A percentile compares a stretch with the other conserved stretches of the same genome.
Evolutionary conservation across 2,113 vertebrate species (phyloP).

Genomic region (Cephalopterus ornatus): DNA sequence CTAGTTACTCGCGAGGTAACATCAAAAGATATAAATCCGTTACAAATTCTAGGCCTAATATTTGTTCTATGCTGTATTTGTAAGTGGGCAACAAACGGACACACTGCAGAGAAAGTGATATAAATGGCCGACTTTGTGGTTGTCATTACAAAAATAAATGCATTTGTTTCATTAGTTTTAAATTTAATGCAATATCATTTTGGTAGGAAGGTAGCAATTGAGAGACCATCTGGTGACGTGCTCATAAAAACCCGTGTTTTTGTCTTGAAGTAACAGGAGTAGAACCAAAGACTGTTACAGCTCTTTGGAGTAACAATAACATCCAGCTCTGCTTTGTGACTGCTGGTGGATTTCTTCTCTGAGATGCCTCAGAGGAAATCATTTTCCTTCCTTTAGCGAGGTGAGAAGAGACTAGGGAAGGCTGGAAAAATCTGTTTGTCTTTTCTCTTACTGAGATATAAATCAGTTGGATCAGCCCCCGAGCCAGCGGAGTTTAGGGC

Average conservation of each 20-base stretch:
- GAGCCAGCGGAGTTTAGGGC: background rate
- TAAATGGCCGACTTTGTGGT: background rate
- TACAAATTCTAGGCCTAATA: background rate
- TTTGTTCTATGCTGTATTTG: fast-evolving
- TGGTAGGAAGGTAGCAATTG: background rate
- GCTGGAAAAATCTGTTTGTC: conserved; percentile 2
- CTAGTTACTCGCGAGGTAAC: background rate
- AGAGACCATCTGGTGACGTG: background rate
- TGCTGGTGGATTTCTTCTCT: conserved; percentile 8
- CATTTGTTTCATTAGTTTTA: background rate
- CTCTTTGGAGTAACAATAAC: background rate
- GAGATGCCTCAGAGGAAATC: background rate
- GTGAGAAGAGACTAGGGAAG: background rate
- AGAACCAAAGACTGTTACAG: background rate
- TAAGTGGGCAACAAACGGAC: background rate
- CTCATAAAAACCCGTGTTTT: background rate
- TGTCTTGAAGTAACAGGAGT: background rate
- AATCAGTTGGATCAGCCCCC: background rate
- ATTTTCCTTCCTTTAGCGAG: background rate
- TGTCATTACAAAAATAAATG: background rate
- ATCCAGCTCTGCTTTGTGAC: background rate
- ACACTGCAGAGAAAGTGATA: fast-evolving
- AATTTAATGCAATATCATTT: background rate
- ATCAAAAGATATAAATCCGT: background rate
- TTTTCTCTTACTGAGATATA: background rate